These are phyloP conservation scores for Clytia hemisphaerica DNA, from an alignment of 30 jellyfish, hydroid and myxozoan species.

Conservation along the genomic window DNA sequence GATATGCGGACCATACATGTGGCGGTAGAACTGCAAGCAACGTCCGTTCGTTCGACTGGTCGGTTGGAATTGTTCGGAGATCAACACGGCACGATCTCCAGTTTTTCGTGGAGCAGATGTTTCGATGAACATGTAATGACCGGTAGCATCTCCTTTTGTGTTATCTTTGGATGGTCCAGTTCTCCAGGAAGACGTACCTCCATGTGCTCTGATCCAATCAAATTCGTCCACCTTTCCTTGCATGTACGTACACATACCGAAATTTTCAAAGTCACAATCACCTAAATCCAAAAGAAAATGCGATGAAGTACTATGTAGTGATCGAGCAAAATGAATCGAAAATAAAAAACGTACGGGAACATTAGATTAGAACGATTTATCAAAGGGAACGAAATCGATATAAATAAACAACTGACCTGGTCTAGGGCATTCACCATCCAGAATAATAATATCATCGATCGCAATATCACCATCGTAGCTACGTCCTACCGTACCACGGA, in stretches of 20 bases:
- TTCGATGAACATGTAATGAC: constrained; percentile 68
- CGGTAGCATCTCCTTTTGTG: constrained; percentile 56
- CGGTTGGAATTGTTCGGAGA: constrained; percentile 67
- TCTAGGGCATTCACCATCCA: constrained; percentile 65
- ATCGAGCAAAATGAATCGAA: not conserved
- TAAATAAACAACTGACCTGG: constrained; percentile 56
- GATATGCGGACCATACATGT: constrained; percentile 81
- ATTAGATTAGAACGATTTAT: not conserved
- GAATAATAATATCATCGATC: constrained; percentile 55
- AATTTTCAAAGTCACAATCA: constrained; percentile 70
- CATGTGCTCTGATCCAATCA: constrained; percentile 89
- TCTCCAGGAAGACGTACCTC: constrained; percentile 78
- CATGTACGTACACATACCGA: constrained; percentile 59
- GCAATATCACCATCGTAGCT: constrained; percentile 97
- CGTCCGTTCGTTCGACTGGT: constrained; percentile 58
- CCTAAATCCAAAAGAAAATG: constrained; percentile 34
- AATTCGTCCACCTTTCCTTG: constrained; percentile 64
- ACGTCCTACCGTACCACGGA: constrained; percentile 77
- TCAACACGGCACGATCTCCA: constrained; percentile 77
- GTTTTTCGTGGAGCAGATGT: constrained; percentile 66
- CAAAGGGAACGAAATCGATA: no score
- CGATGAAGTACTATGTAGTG: no score
- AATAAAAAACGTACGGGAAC: not conserved
- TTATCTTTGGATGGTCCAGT: constrained; percentile 87
- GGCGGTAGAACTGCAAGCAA: constrained; percentile 77